Conservation (phyloP, 2,797 vertebrate species). For the Lepus oiostolus region DNA sequence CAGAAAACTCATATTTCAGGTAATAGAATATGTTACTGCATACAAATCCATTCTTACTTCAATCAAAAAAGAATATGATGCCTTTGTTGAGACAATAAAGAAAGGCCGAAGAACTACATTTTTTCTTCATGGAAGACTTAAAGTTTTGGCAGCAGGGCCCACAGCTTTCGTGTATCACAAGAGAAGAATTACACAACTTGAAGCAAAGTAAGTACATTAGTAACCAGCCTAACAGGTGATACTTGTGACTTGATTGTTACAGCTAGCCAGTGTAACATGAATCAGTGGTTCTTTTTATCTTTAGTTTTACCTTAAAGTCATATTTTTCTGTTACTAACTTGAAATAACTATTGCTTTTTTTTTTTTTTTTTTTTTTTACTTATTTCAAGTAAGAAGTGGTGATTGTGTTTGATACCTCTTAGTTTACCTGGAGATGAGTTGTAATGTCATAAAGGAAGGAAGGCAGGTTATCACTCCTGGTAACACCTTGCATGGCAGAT, state of each 20-base stretch:
- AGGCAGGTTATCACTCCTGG: neutral
- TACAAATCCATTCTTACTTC: conserved; percentile 89
- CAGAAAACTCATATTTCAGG: conserved; percentile 83
- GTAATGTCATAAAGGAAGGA: conserved; percentile 12
- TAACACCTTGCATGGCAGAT: conserved; percentile 36
- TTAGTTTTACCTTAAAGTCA: conserved; percentile 46
- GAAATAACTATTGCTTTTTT: conserved; percentile 19
- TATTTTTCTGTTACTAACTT: conserved; percentile 49
- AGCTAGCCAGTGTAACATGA: conserved; percentile 10
- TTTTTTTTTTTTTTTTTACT: neutral
- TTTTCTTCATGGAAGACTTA: conserved; percentile 82
- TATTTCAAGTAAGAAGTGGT: conserved; percentile 45
- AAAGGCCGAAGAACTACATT: conserved; percentile 79
- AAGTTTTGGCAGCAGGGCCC: conserved; percentile 84
- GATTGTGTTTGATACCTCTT: conserved; percentile 46
- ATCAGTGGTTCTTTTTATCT: neutral
- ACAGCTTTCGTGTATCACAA: conserved; percentile 84
- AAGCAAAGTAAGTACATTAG: conserved; percentile 86
- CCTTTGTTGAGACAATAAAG: conserved; percentile 87
- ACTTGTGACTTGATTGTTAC: neutral
- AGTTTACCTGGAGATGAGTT: neutral
- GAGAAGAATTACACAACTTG: conserved; percentile 87
- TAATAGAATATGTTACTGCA: conserved; percentile 87
- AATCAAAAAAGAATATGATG: conserved; percentile 90
- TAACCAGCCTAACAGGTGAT: neutral